phyloP scores from a whole-genome alignment of 1,140 invertebrate genomes.

The Yoshiicerus persimilis region DNA sequence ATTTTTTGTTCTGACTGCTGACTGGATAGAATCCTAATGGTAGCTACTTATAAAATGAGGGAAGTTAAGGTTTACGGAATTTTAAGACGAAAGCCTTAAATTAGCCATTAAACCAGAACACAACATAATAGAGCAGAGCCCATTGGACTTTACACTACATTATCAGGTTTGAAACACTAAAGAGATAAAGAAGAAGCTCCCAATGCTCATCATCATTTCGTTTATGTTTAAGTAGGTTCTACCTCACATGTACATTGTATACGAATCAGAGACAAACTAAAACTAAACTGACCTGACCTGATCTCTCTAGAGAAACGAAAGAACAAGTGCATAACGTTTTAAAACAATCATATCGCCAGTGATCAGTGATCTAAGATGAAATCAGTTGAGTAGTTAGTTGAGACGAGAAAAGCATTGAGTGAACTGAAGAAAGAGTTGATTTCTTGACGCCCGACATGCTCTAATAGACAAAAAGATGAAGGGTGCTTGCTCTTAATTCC shows the following conservation, averaged over 20 bases:
- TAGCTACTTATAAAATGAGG: neutral
- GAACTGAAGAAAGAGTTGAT: neutral
- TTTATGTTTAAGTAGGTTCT: neutral
- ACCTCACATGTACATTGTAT: neutral
- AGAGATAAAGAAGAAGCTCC: neutral
- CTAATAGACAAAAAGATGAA: constrained; percentile 20
- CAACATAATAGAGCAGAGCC: neutral
- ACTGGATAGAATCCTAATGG: too few species aligned
- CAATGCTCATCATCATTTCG: neutral
- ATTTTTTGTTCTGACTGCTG: neutral
- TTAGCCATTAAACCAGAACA: constrained; percentile 15
- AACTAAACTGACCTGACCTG: too few species aligned
- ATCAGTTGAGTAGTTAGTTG: neutral
- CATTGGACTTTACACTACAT: neutral
- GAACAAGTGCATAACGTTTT: neutral
- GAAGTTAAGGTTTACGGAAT: neutral
- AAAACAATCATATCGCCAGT: neutral
- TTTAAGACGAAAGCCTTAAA: neutral
- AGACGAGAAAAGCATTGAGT: constrained; percentile 11
- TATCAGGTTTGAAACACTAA: neutral
- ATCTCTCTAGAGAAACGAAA: neutral
- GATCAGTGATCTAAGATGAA: neutral
- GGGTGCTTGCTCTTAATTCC: neutral
- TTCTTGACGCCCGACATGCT: constrained; percentile 7
- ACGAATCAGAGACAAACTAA: neutral